Evolutionary conservation across 1,140 invertebrate genomes (phyloP).

Genomic region (Hypsibius dujardini): DNA sequence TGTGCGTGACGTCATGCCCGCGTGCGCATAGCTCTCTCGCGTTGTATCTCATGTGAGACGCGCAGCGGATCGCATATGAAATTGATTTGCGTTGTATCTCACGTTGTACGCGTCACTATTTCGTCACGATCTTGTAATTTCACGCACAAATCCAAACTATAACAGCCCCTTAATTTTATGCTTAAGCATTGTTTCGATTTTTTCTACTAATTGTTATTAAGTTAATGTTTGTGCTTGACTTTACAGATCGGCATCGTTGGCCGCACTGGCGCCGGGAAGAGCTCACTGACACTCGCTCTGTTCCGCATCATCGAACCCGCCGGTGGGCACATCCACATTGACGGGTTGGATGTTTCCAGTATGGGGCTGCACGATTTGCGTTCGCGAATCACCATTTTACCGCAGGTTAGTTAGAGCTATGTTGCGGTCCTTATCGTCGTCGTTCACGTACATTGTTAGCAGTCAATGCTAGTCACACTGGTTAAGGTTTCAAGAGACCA

Average conservation of each 20-base stretch:
- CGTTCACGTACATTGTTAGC: conserved; percentile 19
- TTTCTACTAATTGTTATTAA: neutral
- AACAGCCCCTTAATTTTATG: too few species aligned
- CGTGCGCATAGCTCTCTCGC: too few species aligned
- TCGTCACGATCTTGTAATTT: too few species aligned
- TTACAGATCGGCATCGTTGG: conserved; percentile 36
- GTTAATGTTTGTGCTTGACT: neutral
- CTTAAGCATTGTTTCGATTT: neutral
- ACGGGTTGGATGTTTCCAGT: conserved; percentile 34
- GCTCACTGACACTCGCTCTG: conserved; percentile 36
- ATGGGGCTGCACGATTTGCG: conserved; percentile 36
- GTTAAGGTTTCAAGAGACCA: too few species aligned
- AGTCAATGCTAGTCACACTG: neutral
- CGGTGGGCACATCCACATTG: conserved; percentile 36
- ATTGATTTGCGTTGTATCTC: too few species aligned
- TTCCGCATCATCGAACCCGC: conserved; percentile 39
- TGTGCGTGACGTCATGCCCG: too few species aligned
- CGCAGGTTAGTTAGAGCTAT: conserved; percentile 29
- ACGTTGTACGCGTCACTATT: too few species aligned
- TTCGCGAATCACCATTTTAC: conserved; percentile 37
- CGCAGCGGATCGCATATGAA: too few species aligned
- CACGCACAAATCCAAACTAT: too few species aligned
- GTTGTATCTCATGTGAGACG: too few species aligned
- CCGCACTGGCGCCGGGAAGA: conserved; percentile 39
- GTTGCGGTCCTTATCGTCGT: neutral